These are phyloP conservation scores for Gasteruption jaculator DNA, from an alignment of 2,888 invertebrate genomes.

Conservation along the genomic window DNA sequence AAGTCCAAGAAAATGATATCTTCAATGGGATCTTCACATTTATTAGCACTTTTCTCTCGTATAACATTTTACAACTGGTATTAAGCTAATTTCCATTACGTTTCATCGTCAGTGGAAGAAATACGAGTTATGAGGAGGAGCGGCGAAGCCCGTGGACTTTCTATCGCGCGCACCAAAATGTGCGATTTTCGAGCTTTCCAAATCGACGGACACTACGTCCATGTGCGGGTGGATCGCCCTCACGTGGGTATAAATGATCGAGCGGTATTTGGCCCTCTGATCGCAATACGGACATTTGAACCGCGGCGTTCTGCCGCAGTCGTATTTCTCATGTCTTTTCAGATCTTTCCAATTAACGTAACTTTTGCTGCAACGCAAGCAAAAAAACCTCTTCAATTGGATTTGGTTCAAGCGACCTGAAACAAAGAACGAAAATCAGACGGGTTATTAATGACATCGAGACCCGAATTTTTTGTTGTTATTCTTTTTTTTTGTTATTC, in stretches of 20 bases:
- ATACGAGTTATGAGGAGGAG: too few species aligned
- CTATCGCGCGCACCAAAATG: neutral
- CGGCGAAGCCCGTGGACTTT: too few species aligned
- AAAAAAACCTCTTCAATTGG: slow-evolving; percentile 22
- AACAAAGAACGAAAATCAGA: slow-evolving; percentile 17
- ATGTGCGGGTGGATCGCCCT: slow-evolving; percentile 32
- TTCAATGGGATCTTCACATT: too few species aligned
- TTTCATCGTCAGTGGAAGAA: too few species aligned
- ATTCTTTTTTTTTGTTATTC: too few species aligned
- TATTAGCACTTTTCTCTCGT: too few species aligned
- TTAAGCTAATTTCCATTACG: too few species aligned
- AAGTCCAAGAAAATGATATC: too few species aligned
- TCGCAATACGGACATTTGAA: slow-evolving; percentile 43
- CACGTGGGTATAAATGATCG: slow-evolving; percentile 39
- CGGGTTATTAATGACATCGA: too few species aligned
- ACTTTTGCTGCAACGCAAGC: slow-evolving; percentile 29
- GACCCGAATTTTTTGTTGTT: too few species aligned
- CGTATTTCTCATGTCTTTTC: slow-evolving; percentile 34
- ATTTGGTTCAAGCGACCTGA: slow-evolving; percentile 12
- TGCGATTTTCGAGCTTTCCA: slow-evolving; percentile 10
- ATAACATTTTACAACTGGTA: too few species aligned
- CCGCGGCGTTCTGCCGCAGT: slow-evolving; percentile 38
- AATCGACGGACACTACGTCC: slow-evolving; percentile 29
- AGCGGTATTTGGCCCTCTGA: slow-evolving; percentile 37
- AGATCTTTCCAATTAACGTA: slow-evolving; percentile 33